Percentiles rank a stretch among this genome's conserved stretches.
Conservation (phyloP, 2,888 invertebrate genomes). For the Chrysolina oricalcia region DNA sequence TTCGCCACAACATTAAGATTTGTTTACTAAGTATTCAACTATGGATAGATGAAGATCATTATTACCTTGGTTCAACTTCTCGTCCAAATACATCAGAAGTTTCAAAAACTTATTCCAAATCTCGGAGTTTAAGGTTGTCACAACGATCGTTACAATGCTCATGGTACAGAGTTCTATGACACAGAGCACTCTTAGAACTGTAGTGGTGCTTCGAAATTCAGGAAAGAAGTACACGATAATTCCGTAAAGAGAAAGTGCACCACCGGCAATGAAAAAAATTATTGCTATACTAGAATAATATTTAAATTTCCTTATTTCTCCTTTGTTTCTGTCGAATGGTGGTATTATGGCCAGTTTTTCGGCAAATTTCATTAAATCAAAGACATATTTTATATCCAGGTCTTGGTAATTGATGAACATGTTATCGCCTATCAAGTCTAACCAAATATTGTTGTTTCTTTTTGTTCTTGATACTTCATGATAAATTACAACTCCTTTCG, state of each 20-base stretch:
- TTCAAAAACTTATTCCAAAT: constrained; percentile 49
- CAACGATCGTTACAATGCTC: constrained; percentile 40
- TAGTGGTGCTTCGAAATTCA: constrained; percentile 31
- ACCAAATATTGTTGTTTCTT: not conserved
- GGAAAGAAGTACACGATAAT: constrained; percentile 37
- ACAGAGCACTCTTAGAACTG: constrained; percentile 36
- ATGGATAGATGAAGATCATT: not conserved
- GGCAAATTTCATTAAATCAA: constrained; percentile 43
- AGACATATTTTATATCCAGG: constrained; percentile 40
- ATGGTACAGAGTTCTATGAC: constrained; percentile 28
- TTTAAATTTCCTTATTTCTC: constrained; percentile 31
- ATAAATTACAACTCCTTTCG: not conserved
- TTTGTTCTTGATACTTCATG: not conserved
- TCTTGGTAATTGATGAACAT: constrained; percentile 40
- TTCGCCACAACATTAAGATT: too few species aligned
- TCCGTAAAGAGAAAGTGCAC: constrained; percentile 33
- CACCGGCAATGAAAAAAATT: constrained; percentile 30
- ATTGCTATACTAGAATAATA: constrained; percentile 38
- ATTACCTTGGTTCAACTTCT: constrained; percentile 40
- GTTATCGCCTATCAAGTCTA: not conserved
- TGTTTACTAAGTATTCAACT: not conserved
- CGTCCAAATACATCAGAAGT: constrained; percentile 41
- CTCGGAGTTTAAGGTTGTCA: constrained; percentile 40
- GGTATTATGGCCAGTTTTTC: constrained; percentile 43
- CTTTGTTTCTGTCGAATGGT: constrained; percentile 34